Evolutionary conservation across 2,113 vertebrate genomes (phyloP), one percentile per base, ranked within the genome.

Genomic region (Tachuris rubrigastra): DNA sequence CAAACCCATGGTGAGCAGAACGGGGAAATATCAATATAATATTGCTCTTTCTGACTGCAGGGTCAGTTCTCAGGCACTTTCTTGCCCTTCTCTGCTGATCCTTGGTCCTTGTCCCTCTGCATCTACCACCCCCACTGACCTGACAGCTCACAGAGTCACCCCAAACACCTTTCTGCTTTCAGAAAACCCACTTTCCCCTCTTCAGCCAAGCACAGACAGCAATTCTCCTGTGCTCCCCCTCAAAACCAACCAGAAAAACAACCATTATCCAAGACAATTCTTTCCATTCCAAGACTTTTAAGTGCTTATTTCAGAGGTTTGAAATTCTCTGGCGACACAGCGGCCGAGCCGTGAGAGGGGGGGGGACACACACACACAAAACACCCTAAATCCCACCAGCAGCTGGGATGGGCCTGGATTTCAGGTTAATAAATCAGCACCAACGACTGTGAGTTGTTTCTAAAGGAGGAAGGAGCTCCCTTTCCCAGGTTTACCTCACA

Each of bases 401-500:
- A 44, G n/a, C 71, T 25, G 39, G 6, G 39, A 59, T 0, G 3
- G 14, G 42, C 46, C 60, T 66, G 11, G 12, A 10, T 46, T 16
- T 25, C 28, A 27, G 28, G 5, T 53, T 7, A 37, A 53, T 55
- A 9, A 49, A 41, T 67, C 6, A 47, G 13, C 50, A 90, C 23
- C 2, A 35, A 27, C 0, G 14, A 39, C 24, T 23, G 37, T 17
- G 74, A 46, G 19, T 5, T 25, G 19, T 12, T 81, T 44, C 24
- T 24, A 10, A 39, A 62, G 50, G 30, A 52, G 25, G 50, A 28
- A 16, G 14, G 50, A 15, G 24, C 8, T 28, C 8, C 25, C 49
- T 14, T 24, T 24, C 25, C 12, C 46, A 62, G 16, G 35, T 59
- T 66, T 79, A 98, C 98, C 97, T 98, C 98, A 2, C 74, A 73